These are phyloP conservation scores for Laothoe populi DNA, from an alignment of 2,888 invertebrate species.

Conservation along the genomic window DNA sequence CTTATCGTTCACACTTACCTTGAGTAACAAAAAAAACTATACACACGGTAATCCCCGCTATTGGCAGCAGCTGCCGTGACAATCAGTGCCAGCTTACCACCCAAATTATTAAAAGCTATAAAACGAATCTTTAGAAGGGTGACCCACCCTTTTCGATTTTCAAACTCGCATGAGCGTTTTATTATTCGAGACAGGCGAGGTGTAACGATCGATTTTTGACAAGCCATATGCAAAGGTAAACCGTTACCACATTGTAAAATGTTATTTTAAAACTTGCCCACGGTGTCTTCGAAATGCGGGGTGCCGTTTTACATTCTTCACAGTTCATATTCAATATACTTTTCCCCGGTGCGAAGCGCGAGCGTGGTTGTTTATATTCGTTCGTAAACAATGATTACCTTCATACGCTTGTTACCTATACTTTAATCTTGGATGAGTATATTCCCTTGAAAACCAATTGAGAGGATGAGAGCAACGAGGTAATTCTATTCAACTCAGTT, in stretches of 20 bases:
- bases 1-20: slow-evolving; percentile 59
- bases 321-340: slow-evolving; percentile 18
- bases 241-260: slow-evolving; percentile 21
- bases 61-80: slow-evolving; percentile 76
- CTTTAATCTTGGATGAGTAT: not conserved
- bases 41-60: slow-evolving; percentile 69
- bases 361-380: slow-evolving; percentile 19
- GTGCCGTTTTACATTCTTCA: slow-evolving; percentile 20
- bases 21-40: slow-evolving; percentile 57
- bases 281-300: slow-evolving; percentile 19
- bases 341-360: not conserved
- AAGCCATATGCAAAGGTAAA: slow-evolving; percentile 32
- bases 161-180: slow-evolving; percentile 72
- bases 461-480: slow-evolving; percentile 22
- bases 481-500: slow-evolving; percentile 36
- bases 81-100: slow-evolving; percentile 81
- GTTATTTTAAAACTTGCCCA: slow-evolving; percentile 20
- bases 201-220: slow-evolving; percentile 64
- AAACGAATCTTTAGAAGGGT: slow-evolving; percentile 81
- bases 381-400: slow-evolving; percentile 17
- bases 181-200: slow-evolving; percentile 73
- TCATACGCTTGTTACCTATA: not conserved
- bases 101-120: slow-evolving; percentile 84
- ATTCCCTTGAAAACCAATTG: slow-evolving; percentile 20
- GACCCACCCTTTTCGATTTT: slow-evolving; percentile 76